Evolutionary conservation across 2,113 vertebrate species (phyloP), one percentile per base, ranked within the genome.

Genomic region (Castor canadensis): DNA sequence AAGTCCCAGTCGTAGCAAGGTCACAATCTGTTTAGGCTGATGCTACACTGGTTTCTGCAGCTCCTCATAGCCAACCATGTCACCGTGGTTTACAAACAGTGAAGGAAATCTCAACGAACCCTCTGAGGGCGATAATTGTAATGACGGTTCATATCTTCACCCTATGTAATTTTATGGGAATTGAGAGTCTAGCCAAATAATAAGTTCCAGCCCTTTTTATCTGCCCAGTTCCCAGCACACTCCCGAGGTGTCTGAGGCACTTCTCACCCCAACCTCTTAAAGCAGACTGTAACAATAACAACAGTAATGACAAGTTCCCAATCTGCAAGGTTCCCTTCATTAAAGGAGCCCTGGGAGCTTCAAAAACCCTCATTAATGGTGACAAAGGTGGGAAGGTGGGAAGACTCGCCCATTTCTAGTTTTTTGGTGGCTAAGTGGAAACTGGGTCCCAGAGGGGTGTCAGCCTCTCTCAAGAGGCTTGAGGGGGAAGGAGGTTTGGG

Each of bases 131-230:
- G 97, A 93, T 97, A 96, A 97, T 96, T 97, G 96, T 94, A 97
- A 97, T 96, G 96, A 97, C 91, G 94, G 96, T 85, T 97, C 95
- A 60, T 97, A 97, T 97, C 95, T 95, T 97, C 96, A 94, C 94
- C 96, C 96, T 96, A 91, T 96, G 97, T 97, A 97, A 97, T 97
- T 97, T 97, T 96, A 97, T 96, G 97, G 97, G 94, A 97, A 97
- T 97, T 91, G 93, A 96, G 86, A 95, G 96, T 97, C 96, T 95
- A 95, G 97, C 95, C 93, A 97, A 97, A 97, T 97, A 97, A 97
- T 97, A 97, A 97, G 96, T 95, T 95, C 89, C 89, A 95, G 94
- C 91, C 91, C 82, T 94, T 97, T 97, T 97, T 95, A 97, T 97
- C 97, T 97, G 96, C 91, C 91, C 90, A 93, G 96, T 97, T 97